Conservation (phyloP, 2,797 vertebrate species). For the Chelon labrosus region DNA sequence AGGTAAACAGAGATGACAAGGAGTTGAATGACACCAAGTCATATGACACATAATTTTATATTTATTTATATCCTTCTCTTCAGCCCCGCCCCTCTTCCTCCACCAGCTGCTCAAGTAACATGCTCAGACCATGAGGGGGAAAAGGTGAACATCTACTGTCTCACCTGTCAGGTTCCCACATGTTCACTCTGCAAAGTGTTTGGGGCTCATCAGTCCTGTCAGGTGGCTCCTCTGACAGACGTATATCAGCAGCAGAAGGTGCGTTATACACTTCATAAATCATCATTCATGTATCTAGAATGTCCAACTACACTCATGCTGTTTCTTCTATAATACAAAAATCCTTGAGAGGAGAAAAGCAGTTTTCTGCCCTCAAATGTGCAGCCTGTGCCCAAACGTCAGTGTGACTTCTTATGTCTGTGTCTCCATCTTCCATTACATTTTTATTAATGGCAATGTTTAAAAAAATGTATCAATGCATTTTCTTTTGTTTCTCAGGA, state of each 20-base stretch:
- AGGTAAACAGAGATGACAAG: constrained; percentile 52
- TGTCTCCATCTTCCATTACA: neutral
- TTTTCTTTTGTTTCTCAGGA: constrained; percentile 57
- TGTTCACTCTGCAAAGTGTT: constrained; percentile 91
- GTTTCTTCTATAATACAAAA: too few relatives aligned
- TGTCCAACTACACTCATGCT: too few relatives aligned
- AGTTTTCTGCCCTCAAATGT: neutral
- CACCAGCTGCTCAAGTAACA: constrained; percentile 60
- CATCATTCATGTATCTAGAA: neutral
- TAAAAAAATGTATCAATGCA: neutral
- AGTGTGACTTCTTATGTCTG: too few relatives aligned
- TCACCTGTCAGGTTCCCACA: constrained; percentile 83
- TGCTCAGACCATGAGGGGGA: constrained; percentile 86
- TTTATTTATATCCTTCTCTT: neutral
- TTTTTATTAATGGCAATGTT: neutral
- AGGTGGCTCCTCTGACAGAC: constrained; percentile 83
- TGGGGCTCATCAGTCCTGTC: constrained; percentile 83
- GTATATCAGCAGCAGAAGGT: constrained; percentile 86
- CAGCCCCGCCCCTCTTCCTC: constrained; percentile 57
- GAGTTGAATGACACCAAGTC: too few relatives aligned
- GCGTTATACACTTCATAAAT: neutral
- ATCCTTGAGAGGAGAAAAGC: too few relatives aligned
- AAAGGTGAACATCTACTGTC: constrained; percentile 88
- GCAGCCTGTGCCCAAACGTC: neutral
- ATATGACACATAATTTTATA: neutral